These are phyloP conservation scores for Philereme vetulata DNA, from an alignment of 2,888 invertebrate species.

Conservation along the genomic window DNA sequence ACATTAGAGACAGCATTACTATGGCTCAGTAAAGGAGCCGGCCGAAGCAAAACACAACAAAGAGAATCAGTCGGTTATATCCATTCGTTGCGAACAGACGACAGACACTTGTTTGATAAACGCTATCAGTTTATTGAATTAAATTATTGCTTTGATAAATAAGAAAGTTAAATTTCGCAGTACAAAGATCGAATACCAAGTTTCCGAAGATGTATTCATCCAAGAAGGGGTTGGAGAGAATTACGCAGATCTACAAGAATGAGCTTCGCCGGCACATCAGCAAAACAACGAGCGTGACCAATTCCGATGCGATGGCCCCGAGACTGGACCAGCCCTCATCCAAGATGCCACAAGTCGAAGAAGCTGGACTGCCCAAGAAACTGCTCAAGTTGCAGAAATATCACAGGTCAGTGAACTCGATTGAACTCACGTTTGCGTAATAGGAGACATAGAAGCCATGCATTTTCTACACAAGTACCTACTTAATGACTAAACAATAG, in stretches of 20 bases:
- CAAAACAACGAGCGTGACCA: conserved; percentile 84
- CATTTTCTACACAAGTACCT: conserved; percentile 15
- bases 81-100: conserved; percentile 59
- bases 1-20: conserved; percentile 64
- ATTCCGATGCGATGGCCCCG: conserved; percentile 84
- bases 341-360: conserved; percentile 64
- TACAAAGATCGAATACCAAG: conserved; percentile 14
- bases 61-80: conserved; percentile 77
- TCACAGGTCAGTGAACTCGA: conserved; percentile 82
- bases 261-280: conserved; percentile 81
- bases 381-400: conserved; percentile 82
- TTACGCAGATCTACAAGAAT: conserved; percentile 71
- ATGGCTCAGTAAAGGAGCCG: conserved; percentile 63
- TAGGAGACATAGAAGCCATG: conserved; percentile 38
- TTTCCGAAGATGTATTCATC: conserved; percentile 67
- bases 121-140: conserved; percentile 44
- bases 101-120: conserved; percentile 35
- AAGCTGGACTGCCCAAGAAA: conserved; percentile 70
- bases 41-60: conserved; percentile 76
- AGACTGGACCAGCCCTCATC: conserved; percentile 69
- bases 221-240: conserved; percentile 68
- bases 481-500: conserved; percentile 24
- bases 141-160: conserved; percentile 37
- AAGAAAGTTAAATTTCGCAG: conserved; percentile 24
- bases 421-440: conserved; percentile 63